A percentile compares a stretch with the other conserved stretches of the same genome.
phyloP scores from a whole-genome alignment of 2,888 invertebrate genomes.

The Synanthedon andrenaeformis region DNA sequence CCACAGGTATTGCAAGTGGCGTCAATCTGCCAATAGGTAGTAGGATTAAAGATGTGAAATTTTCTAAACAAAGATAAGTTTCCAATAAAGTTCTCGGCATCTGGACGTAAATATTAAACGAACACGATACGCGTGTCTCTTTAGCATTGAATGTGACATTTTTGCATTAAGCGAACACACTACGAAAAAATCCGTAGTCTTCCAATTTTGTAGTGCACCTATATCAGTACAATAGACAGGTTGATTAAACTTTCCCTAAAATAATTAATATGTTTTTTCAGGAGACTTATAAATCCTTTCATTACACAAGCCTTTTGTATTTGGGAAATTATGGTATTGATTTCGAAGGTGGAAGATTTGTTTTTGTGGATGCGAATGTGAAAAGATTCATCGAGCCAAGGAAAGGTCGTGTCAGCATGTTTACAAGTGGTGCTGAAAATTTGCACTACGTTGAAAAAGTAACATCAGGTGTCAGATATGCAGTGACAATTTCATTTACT shows the following conservation, averaged over 20 bases:
- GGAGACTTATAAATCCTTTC: constrained; percentile 88
- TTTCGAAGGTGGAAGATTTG: constrained; percentile 85
- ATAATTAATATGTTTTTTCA: constrained; percentile 38
- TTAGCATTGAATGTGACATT: neutral
- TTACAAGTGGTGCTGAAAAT: constrained; percentile 90
- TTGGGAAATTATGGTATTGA: constrained; percentile 80
- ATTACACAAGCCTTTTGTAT: constrained; percentile 87
- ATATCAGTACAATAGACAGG: too few relatives aligned
- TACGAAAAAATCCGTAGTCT: too few relatives aligned
- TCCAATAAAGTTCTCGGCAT: too few relatives aligned
- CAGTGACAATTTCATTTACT: constrained; percentile 88
- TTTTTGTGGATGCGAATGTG: constrained; percentile 78
- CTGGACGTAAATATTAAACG: too few relatives aligned
- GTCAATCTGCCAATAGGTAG: too few relatives aligned
- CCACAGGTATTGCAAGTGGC: too few relatives aligned
- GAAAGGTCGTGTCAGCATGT: constrained; percentile 82
- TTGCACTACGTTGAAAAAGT: constrained; percentile 85
- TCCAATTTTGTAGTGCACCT: too few relatives aligned
- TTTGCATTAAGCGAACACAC: too few relatives aligned
- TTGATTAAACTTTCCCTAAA: too few relatives aligned
- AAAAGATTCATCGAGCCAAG: constrained; percentile 81
- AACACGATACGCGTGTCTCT: neutral
- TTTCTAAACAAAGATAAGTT: too few relatives aligned
- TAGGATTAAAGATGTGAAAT: too few relatives aligned
- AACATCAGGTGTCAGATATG: constrained; percentile 79